phyloP scores from a whole-genome alignment of 2,888 invertebrate species.

The Spatulosminthurus flaviceps region DNA sequence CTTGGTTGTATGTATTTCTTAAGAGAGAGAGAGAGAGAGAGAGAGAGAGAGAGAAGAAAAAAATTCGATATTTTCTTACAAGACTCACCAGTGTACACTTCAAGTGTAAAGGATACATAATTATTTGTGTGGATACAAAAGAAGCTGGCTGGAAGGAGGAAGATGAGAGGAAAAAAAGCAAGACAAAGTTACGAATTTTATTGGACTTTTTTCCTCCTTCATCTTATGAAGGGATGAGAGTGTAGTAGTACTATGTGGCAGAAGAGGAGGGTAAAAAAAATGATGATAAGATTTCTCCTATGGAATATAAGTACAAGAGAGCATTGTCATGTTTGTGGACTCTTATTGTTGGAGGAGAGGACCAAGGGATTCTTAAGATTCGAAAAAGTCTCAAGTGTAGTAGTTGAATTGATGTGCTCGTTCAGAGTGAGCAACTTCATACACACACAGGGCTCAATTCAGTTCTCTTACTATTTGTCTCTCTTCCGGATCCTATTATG shows the following conservation, averaged over 20 bases:
- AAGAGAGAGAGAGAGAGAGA: not conserved
- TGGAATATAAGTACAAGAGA: too few relatives aligned
- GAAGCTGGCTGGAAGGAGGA: not conserved
- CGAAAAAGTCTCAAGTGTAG: too few relatives aligned
- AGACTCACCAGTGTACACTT: too few relatives aligned
- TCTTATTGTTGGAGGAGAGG: too few relatives aligned
- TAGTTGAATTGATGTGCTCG: too few relatives aligned
- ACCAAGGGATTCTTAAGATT: not conserved
- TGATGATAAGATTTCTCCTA: not conserved
- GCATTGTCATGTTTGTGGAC: too few relatives aligned
- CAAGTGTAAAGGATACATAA: too few relatives aligned
- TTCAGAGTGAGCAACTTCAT: too few relatives aligned
- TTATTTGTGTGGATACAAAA: not conserved
- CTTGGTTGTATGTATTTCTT: too few relatives aligned
- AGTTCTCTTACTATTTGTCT: not conserved
- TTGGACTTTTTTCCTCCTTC: conserved; percentile 22
- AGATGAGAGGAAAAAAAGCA: not conserved
- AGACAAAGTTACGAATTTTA: conserved; percentile 36
- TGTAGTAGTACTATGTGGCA: too few relatives aligned
- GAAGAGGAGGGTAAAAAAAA: not conserved
- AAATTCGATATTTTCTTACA: too few relatives aligned
- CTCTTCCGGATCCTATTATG: not conserved
- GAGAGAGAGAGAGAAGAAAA: not conserved
- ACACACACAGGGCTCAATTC: too few relatives aligned
- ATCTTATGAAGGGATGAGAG: not conserved